Evolutionary conservation across 2,888 invertebrate species (phyloP), one percentile per base, ranked within the genome.

Genomic region (Pyrocoelia pectoralis): DNA sequence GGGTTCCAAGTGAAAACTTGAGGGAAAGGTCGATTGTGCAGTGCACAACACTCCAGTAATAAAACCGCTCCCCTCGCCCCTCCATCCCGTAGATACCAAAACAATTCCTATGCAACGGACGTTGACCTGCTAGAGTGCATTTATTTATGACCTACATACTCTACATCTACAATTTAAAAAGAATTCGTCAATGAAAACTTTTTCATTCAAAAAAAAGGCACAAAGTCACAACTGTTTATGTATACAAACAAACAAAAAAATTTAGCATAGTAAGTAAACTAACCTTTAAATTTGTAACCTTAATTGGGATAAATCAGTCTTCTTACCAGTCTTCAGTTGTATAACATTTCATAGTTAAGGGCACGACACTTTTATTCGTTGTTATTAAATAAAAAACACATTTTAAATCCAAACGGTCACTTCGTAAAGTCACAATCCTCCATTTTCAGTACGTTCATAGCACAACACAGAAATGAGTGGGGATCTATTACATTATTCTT

Each of bases 101-200:
- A 59, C 52, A 55, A 58, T 64, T 64, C 53, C 65, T 51, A 61
- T 65, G 61, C 57, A 57, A 65, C 56, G 65, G 65, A 49, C 65
- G 65, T 65, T 65, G 61, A 65, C 61, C 65, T 65, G 52, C 38
- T 43, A 33, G 55, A 55, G 61, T 65, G 61, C 60, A 65, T 65
- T 65, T 61, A 57, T 61, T 56, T 54, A 28, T 65, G 65, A 65
- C 65, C 65, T 61, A 65, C 51, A 61, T 64, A 64, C 29, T 19
- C 40, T 24, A 48, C 54, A 15, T 19, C 38, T 61, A 46, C 51
- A 41, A 56, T 46, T 56, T 56, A 19, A 19, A 33, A n/a, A 41
- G 52, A 43, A 51, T 17, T 51, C 24, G 58, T 10, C 15, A 46
- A 15, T 18, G 17, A 15, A 33, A 33, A 12, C 5, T 28, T n/a